phyloP scores from a whole-genome alignment of 2,113 vertebrate genomes.

The Pachycephala philippinensis region DNA sequence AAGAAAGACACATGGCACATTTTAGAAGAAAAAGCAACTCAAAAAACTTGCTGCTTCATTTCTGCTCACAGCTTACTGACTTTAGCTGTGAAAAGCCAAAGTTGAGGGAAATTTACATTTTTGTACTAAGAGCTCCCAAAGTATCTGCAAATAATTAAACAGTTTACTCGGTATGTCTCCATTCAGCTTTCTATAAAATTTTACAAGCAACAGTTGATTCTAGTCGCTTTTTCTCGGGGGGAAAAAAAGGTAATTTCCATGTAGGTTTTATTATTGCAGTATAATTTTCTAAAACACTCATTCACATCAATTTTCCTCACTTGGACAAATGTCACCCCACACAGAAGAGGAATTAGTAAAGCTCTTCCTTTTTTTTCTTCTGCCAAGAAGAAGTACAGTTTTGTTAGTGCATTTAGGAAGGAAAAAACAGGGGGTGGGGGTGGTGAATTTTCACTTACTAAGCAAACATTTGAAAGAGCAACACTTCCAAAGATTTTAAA shows the following conservation, averaged over 20 bases:
- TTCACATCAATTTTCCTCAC: neutral
- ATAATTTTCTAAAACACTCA: neutral
- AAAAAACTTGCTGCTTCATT: conserved; percentile 2
- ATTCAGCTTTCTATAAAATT: neutral
- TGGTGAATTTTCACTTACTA: conserved; percentile 16
- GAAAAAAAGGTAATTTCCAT: neutral
- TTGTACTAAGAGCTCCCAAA: neutral
- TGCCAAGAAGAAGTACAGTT: neutral
- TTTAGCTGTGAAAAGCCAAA: conserved; percentile 44
- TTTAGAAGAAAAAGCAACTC: conserved; percentile 32
- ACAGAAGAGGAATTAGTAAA: neutral
- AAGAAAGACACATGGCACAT: neutral
- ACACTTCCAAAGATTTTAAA: conserved; percentile 45
- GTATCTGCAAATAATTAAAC: conserved; percentile 35
- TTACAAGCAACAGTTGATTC: neutral
- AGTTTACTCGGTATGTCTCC: neutral
- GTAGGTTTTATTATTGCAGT: neutral
- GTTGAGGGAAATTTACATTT: neutral
- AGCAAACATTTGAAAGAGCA: conserved; percentile 59
- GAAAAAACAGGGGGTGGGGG: neutral
- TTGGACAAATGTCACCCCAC: neutral
- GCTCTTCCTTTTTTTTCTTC: neutral
- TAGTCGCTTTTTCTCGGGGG: neutral
- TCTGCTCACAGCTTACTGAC: conserved; percentile 9
- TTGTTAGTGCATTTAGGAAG: neutral